Base-by-base conservation (phyloP, 2,797 vertebrate genomes). In the Sebastes taczanowskii region DNA sequence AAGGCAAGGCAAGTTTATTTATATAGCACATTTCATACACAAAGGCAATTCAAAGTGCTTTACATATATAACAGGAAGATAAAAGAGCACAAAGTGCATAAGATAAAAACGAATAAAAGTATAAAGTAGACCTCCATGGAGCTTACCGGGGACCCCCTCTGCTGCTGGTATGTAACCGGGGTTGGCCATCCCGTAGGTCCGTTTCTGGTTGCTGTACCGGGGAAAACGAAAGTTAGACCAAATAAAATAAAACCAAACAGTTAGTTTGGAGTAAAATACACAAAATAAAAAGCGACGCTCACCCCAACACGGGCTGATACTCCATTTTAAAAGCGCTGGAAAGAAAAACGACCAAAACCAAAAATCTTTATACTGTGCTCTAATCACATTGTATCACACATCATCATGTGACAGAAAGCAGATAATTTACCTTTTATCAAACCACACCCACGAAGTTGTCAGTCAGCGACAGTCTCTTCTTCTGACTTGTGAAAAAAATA, bases 171-270 rank as follows among this genome's bases (percentile, higher is more conserved):
- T 1, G 49, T 89, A 95, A 0, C 85, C 93, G 1, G 91, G 90
- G 22, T 92, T 94, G 6, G 75, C 62, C 0, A 86, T 1, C 2
- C 95, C 95, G 4, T 93, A 94, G 6, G 14, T 53, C 16, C 22
- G 63, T 49, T n/a, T 11, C 3, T 82, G 84, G 2, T 38, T 20
- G 20, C 95, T 95, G 7, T 83, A 83, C 86, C n/a, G 58, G 66
- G 32, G 60, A 87, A 46, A 90, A 87, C 81, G 59, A 85, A 88
- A 82, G 62, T 90, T 70, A 86, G 1, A 7, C 0, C 4, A 25
- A 16, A 6, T 1, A 11, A 0, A 6, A 3, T 3, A 4, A 42
- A 23, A 25, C 0, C 32, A 11, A 2, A 8, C 1, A 18, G 23
- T 5, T 0, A 4, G 4, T 46, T 34, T 60, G 0, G 2, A 25